Percentiles rank a stretch among this genome's conserved stretches.
Conservation (phyloP, 2,888 invertebrate genomes). For the Trichacis sp. region DNA sequence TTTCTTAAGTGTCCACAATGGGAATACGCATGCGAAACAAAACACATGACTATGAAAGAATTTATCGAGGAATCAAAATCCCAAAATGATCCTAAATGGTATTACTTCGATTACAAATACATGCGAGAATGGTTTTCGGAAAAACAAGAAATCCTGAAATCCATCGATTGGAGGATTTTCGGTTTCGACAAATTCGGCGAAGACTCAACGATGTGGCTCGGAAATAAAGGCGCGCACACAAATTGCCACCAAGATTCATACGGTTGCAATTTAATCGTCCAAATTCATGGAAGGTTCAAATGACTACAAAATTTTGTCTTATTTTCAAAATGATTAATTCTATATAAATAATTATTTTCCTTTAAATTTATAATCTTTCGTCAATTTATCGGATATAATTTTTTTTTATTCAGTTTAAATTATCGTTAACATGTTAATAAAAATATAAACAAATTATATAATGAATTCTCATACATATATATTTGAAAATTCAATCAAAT, state of each 20-base stretch:
- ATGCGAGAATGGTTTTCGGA: slow-evolving; percentile 77
- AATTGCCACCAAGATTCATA: slow-evolving; percentile 96
- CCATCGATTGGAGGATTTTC: slow-evolving; percentile 76
- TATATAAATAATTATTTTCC: too few relatives aligned
- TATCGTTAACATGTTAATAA: too few relatives aligned
- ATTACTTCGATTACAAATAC: slow-evolving; percentile 89
- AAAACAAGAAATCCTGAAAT: slow-evolving; percentile 72
- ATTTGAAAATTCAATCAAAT: too few relatives aligned
- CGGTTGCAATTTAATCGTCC: slow-evolving; percentile 92
- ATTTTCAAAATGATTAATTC: neutral
- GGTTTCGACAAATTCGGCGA: slow-evolving; percentile 79
- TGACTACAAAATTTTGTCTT: neutral
- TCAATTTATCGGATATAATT: too few relatives aligned
- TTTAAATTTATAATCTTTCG: too few relatives aligned
- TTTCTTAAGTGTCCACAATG: too few relatives aligned
- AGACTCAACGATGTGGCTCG: slow-evolving; percentile 90
- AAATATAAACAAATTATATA: too few relatives aligned
- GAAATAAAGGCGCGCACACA: slow-evolving; percentile 88
- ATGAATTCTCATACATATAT: too few relatives aligned
- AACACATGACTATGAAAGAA: slow-evolving; percentile 74
- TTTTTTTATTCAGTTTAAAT: too few relatives aligned
- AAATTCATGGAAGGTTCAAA: slow-evolving; percentile 84
- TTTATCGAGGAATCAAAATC: slow-evolving; percentile 70
- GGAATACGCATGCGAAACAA: slow-evolving; percentile 79
- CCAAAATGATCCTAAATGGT: slow-evolving; percentile 73